These are phyloP conservation scores for Diglossa cyanea DNA, from an alignment of 2,797 vertebrate genomes.

Conservation along the genomic window DNA sequence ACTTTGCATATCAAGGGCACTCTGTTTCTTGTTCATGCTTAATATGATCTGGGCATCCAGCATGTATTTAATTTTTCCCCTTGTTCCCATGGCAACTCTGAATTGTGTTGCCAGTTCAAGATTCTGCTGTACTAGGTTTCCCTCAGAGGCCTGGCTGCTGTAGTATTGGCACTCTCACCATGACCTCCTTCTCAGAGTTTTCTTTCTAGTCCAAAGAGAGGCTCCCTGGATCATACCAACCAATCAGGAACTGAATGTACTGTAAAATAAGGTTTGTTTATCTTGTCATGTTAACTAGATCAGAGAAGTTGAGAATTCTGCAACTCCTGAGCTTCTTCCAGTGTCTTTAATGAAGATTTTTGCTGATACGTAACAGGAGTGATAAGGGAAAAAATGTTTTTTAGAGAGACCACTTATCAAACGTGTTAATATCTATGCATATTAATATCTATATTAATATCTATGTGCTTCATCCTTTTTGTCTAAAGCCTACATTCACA, in stretches of 20 bases:
- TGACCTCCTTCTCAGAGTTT: neutral
- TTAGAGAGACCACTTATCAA: neutral
- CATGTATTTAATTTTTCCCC: neutral
- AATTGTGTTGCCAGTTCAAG: neutral
- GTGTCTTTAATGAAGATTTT: neutral
- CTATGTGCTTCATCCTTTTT: neutral
- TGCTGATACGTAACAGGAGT: neutral
- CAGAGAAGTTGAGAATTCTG: neutral
- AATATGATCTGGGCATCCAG: neutral
- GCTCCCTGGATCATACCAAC: neutral
- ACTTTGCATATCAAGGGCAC: neutral
- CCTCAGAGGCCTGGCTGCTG: neutral
- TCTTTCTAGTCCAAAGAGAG: neutral
- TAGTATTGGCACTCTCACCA: neutral
- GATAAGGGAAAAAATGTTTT: neutral
- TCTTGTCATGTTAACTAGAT: neutral
- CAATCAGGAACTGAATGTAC: neutral
- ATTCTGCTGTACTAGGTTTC: neutral
- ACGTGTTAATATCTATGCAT: neutral
- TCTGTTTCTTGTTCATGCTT: neutral
- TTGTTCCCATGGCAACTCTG: neutral
- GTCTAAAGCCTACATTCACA: neutral
- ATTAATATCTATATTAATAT: neutral
- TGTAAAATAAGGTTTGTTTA: neutral
- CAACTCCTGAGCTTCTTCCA: neutral